Evolutionary conservation across 2,113 vertebrate genomes (phyloP), one percentile per base, ranked within the genome.

Genomic region (Columba livia): DNA sequence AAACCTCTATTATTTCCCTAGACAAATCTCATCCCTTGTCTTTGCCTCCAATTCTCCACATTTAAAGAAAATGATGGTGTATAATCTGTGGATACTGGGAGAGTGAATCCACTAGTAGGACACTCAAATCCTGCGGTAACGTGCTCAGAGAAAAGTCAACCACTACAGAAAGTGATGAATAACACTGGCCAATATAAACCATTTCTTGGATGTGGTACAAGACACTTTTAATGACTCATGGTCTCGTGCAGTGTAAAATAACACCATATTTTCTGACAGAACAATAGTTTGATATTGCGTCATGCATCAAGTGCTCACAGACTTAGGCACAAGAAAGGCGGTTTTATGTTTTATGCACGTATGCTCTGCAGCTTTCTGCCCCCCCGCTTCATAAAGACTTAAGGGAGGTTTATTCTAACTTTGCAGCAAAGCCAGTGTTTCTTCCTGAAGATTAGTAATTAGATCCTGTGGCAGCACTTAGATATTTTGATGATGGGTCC

Each of bases 371-470:
- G 70, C 42, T 47, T 90, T 62, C 60, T 47, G 71, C 77, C 40
- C 19, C 44, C 48, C 40, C 50, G 32, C 70, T 81, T 48, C 65
- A 28, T 42, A 42, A 67, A 81, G 61, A n/a, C 56, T 86, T 78
- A 48, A 85, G 17, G 53, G 12, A 51, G 10, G 3, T 2, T 88
- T 88, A 67, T 51, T 83, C 73, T 48, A 83, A 51, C 78, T 87
- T 53, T 81, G 62, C 44, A 50, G 80, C 69, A 88, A 88, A 93
- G 82, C 65, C 92, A 50, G 34, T 40, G 51, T 62, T 86, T 88
- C 83, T 96, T 90, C 82, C 88, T 84, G 77, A 56, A 90, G 84
- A 93, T 96, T 88, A 94, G 88, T 93, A 96, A 96, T 80, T 57
- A 81, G 95, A 95, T 92, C 79, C 92, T 44, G n/a, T 75, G 72